Conservation (phyloP, 2,888 invertebrate genomes). For the Patella caerulea region DNA sequence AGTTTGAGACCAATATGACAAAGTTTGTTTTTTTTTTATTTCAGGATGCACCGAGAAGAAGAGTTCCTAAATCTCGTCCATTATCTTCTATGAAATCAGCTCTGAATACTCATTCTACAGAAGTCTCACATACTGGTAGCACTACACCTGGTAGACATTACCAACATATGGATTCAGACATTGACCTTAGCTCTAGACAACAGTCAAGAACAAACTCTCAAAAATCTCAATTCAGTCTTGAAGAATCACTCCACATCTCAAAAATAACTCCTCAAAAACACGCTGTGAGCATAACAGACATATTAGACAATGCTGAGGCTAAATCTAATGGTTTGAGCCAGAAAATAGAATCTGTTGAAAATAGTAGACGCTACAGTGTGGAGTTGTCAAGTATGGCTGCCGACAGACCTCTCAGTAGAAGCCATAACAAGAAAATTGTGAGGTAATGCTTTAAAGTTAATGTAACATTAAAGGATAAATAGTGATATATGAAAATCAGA, state of each 20-base stretch:
- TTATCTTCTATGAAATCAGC: background rate
- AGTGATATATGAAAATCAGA: too few relatives aligned
- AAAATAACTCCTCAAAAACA: constrained; percentile 3
- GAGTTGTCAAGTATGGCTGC: constrained; percentile 50
- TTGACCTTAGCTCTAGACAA: background rate
- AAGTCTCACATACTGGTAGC: background rate
- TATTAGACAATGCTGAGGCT: background rate
- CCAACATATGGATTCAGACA: constrained; percentile 1
- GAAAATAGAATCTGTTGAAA: constrained; percentile 32
- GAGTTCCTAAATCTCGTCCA: background rate
- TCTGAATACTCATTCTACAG: background rate
- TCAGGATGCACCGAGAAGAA: background rate
- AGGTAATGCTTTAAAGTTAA: too few relatives aligned
- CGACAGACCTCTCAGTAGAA: constrained; percentile 18
- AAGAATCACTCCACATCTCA: background rate
- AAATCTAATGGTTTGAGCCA: constrained; percentile 10
- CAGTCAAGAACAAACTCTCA: background rate
- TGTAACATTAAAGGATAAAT: too few relatives aligned
- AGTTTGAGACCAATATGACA: too few relatives aligned
- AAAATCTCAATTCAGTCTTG: background rate
- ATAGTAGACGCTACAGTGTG: constrained; percentile 46
- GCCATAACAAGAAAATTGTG: background rate
- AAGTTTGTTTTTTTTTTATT: background rate
- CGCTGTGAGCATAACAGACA: background rate
- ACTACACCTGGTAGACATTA: background rate